Evolutionary conservation across 2,797 vertebrate species (phyloP), one percentile per base, ranked within the genome.

Genomic region (Amblyraja radiata): DNA sequence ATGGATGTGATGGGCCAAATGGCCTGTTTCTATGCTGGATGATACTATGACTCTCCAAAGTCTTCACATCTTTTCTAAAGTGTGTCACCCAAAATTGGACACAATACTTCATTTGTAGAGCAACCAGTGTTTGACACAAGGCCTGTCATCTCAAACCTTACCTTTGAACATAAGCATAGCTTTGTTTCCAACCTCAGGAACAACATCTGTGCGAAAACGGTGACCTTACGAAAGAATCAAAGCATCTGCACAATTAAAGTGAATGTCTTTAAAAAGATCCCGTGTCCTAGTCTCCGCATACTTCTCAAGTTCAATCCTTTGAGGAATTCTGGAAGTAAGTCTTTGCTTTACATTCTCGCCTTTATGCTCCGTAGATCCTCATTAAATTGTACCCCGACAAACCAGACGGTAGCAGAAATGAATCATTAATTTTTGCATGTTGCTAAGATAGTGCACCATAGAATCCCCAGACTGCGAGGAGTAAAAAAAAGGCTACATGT

Each of bases 331-430:
- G 39, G 46, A 76, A 92, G 54, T 5, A 25, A 28, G 71, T 92
- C 36, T 54, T 92, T 92, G 90, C 71, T 54, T 76, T 76, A 95
- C 97, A 96, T 95, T 95, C 95, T 96, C 96, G 95, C 95, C 95
- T 96, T 96, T 94, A 97, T 94, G 68, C 95, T 96, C 96, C 94
- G 94, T 95, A 95, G 94, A 96, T 97, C 97, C 96, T 97, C 97
- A 98, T 97, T 97, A 97, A 97, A 98, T 98, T 97, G 97, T 97
- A 97, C 97, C 97, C 97, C 97, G 97, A 96, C 96, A 96, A 96
- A 96, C 96, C 95, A 97, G 97, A 96, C 96, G 95, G 95, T 95
- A 94, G 94, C 96, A 98, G 96, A 98, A 97, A 96, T 93, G 95
- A 97, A 97, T 97, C 96, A 97, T 98, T 98, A 97, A 97, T 97